Percentiles rank a stretch among this genome's conserved stretches.
phyloP scores from a whole-genome alignment of 2,797 vertebrate species.

The Trachops cirrhosus region DNA sequence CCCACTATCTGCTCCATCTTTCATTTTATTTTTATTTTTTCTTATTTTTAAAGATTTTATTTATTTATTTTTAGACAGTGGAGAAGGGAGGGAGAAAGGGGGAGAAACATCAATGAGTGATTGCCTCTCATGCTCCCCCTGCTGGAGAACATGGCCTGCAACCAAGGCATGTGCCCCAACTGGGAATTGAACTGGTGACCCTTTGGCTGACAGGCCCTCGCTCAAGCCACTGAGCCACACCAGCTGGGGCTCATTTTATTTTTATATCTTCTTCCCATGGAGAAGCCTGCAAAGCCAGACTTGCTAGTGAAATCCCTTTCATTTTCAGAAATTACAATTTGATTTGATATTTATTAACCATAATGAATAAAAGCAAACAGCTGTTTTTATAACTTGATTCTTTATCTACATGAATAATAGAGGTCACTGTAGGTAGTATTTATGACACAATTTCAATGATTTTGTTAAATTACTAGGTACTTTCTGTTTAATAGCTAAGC shows the following conservation, averaged over 20 bases:
- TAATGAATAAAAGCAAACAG: not conserved
- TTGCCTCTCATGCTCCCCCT: too few relatives aligned
- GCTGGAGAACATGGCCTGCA: too few relatives aligned
- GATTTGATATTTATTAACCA: not conserved
- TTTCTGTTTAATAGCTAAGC: not conserved
- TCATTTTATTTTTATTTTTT: too few relatives aligned
- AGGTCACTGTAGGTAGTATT: not conserved
- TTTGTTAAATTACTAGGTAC: not conserved
- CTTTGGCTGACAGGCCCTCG: too few relatives aligned
- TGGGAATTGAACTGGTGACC: too few relatives aligned
- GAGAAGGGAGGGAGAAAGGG: too few relatives aligned
- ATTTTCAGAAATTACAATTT: conserved; percentile 3
- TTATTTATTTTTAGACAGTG: too few relatives aligned
- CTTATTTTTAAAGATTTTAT: too few relatives aligned
- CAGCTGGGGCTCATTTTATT: not conserved
- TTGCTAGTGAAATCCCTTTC: not conserved
- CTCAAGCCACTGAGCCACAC: too few relatives aligned
- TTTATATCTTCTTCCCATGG: not conserved
- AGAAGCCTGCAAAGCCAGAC: not conserved
- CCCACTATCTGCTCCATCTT: not conserved
- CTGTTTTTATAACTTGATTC: not conserved
- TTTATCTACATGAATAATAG: not conserved
- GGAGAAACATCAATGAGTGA: too few relatives aligned
- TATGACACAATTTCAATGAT: not conserved
- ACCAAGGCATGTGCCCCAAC: too few relatives aligned